Base-by-base conservation (phyloP, 2,797 vertebrate species). In the Chiroxiphia lanceolata region DNA sequence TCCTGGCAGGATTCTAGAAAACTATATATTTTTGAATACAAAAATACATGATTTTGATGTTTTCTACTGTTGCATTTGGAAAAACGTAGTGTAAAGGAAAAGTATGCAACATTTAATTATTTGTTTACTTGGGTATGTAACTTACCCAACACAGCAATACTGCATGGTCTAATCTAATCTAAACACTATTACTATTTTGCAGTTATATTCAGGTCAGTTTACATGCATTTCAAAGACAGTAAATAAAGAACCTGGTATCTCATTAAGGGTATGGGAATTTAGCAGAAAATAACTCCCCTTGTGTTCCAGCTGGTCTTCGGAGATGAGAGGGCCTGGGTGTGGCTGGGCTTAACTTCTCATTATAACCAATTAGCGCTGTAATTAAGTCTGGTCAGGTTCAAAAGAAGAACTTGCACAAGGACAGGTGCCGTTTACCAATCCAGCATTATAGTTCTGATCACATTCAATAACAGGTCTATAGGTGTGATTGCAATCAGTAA, bases 311-410 rank as follows among this genome's bases (percentile, higher is more conserved):
- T 70, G 50, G 16, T 25, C n/a, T 56, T 56, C 71, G 42, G 34
- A 48, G 15, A 20, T 54, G 22, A 48, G 36, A 57, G 14, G 36
- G 33, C 33, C 33, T 83, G 48, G 2, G 7, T 63, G 9, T 63
- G 48, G 18, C 34, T 69, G 48, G 48, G 15, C 15, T 70, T 70
- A 18, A 53, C 12, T 33, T 70, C 36, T 56, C 13, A 25, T n/a
- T 63, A 13, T 15, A 50, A 36, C 23, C 22, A 44, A 13, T 63
- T 23, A 36, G 15, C 6, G 3, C 22, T 27, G 3, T 34, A 40
- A 60, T 2, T 33, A 36, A 48, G 4, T 61, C 18, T 3, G 1
- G 3, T 34, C 0, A 1, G 60, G 26, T 42, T 61, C 47, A 53
- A 42, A 60, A 38, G n/a, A 48, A 59, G 16, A 34, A 54, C 25